A percentile compares a stretch with the other conserved stretches of the same genome.
Evolutionary conservation across 2,888 invertebrate genomes (phyloP).

Genomic region (Diplazon laetatorius): DNA sequence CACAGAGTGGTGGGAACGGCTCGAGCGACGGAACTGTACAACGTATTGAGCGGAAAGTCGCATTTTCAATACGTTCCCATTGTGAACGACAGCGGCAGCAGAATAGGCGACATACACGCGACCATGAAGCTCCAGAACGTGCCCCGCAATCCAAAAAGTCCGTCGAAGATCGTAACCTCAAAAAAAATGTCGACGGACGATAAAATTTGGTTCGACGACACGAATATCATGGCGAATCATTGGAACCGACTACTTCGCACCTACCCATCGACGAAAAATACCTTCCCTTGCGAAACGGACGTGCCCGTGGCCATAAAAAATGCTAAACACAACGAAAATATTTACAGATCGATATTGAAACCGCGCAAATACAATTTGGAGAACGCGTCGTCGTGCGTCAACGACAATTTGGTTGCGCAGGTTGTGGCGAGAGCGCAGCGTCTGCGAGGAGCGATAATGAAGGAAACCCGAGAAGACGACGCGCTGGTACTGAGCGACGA

Average conservation of each 20-base stretch:
- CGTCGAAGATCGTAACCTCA: background rate
- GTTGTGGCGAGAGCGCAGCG: conserved; percentile 75
- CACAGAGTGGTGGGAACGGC: conserved; percentile 75
- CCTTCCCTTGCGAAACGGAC: conserved; percentile 46
- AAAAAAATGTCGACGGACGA: conserved; percentile 16
- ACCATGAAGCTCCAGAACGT: conserved; percentile 71
- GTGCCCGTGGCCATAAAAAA: conserved; percentile 55
- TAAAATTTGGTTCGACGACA: conserved; percentile 3
- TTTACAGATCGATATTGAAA: conserved; percentile 73
- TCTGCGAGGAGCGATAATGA: conserved; percentile 75
- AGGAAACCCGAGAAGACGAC: conserved; percentile 73
- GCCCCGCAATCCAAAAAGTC: conserved; percentile 54
- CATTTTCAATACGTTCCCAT: conserved; percentile 77
- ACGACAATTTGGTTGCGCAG: conserved; percentile 76
- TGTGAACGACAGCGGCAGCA: conserved; percentile 71
- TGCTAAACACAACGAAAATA: conserved; percentile 66
- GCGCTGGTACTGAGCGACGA: conserved; percentile 68
- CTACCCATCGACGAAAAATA: conserved; percentile 13
- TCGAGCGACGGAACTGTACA: conserved; percentile 72
- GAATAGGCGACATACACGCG: conserved; percentile 78
- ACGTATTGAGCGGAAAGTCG: conserved; percentile 72
- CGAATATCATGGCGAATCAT: background rate
- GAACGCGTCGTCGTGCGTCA: conserved; percentile 67
- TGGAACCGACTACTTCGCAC: background rate
- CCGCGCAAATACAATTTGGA: conserved; percentile 64